Conservation (phyloP, 2,888 invertebrate species). For the Erebia ligea region DNA sequence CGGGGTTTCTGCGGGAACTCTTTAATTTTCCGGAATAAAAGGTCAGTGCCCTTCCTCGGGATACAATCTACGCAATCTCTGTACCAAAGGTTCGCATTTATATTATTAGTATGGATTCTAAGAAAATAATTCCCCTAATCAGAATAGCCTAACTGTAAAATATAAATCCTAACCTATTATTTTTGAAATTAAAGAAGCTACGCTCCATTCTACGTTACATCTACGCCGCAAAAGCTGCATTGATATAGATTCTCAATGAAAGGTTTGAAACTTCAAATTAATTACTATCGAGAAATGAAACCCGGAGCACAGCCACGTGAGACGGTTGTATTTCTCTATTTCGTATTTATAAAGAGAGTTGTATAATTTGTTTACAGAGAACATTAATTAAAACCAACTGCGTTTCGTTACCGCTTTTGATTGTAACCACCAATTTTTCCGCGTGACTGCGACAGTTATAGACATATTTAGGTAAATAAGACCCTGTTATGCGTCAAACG, state of each 20-base stretch:
- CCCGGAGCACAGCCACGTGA: not conserved
- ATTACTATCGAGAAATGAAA: not conserved
- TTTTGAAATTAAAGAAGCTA: not conserved
- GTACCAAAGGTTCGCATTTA: too few species aligned
- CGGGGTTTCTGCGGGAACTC: too few species aligned
- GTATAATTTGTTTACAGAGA: not conserved
- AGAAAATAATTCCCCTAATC: too few species aligned
- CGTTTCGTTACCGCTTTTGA: not conserved
- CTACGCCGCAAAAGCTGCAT: not conserved
- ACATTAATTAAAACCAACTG: not conserved
- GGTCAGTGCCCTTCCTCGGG: too few species aligned
- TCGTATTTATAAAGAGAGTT: not conserved
- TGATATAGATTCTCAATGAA: not conserved
- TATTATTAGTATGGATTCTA: too few species aligned
- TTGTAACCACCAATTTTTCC: too few species aligned
- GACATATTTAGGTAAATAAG: too few species aligned
- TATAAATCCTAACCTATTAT: not conserved
- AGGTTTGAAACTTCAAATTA: not conserved
- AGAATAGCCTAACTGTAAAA: too few species aligned
- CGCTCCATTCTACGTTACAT: not conserved
- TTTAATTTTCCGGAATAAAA: too few species aligned
- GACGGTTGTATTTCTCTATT: slow-evolving; percentile 8
- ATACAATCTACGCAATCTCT: too few species aligned
- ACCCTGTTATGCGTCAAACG: too few species aligned
- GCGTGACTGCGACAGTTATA: too few species aligned